Base-by-base conservation (phyloP, 1,140 invertebrate species). In the Planococcus citri region DNA sequence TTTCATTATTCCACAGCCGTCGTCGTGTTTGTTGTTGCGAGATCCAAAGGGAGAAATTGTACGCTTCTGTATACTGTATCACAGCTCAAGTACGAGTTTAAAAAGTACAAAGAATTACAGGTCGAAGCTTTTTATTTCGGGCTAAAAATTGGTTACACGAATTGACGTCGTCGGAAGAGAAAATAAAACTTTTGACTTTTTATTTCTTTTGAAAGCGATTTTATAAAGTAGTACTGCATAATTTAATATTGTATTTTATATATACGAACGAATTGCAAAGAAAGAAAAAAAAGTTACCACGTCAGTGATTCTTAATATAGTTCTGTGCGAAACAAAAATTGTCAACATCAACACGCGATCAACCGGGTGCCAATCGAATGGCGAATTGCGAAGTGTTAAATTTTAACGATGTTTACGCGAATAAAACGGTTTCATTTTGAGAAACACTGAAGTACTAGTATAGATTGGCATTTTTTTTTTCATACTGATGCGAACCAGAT, bases 171-270 rank as follows among this genome's bases (percentile, higher is more conserved):
- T 3, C n/a, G 33, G 17, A 51, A 51, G 10, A 51, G 17, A 51
- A 51, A 51, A 20, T 51, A 20, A 51, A 51, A 51, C 10, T 20
- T 51, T 51, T 3, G 6, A n/a, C 12, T 51, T 51, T 37, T 51
- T 51, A 51, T 51, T 51, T 51, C 41, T 51, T 51, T 51, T 51
- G 41, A 51, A 51, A 51, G 41, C 41, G 41, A 51, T 51, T 51
- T 51, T 51, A 51, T 51, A 51, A 51, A 51, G 41, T 51, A 51
- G 41, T 14, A 51, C n/a, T 51, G n/a, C 41, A 51, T 51, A 51
- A 51, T 51, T 51, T 51, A 51, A 51, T 51, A 51, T 51, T n/a
- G 41, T 51, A 51, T 51, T 51, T 51, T 51, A 51, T 51, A 17
- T n/a, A 17, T 3, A 17, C 41, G 41, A 17, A 51, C 17, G 41